Evolutionary conservation across 2,113 vertebrate species (phyloP).

Genomic region (Urocolius indicus): DNA sequence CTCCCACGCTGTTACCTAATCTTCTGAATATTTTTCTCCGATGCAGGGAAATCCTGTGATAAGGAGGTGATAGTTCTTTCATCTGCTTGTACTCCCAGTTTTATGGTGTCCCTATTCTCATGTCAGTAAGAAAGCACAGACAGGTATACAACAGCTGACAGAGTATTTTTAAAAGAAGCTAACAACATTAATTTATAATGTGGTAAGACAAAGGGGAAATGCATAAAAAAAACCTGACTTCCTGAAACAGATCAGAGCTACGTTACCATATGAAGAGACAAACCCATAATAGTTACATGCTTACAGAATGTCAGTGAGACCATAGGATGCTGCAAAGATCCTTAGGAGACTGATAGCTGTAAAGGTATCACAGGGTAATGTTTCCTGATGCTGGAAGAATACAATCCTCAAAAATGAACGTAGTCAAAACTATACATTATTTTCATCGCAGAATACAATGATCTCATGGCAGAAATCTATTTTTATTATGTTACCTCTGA

Average conservation of each 20-base stretch:
- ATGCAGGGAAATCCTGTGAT: neutral
- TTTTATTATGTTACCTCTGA: neutral
- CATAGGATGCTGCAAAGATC: slow-evolving; percentile 24
- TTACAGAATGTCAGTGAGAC: neutral
- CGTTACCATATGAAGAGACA: neutral
- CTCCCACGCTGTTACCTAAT: neutral
- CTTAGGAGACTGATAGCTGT: slow-evolving; percentile 46
- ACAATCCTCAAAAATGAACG: slow-evolving; percentile 1
- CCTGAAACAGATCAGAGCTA: neutral
- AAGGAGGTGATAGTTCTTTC: neutral
- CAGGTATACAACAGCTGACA: neutral
- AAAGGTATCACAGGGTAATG: slow-evolving; percentile 29
- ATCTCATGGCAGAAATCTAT: neutral
- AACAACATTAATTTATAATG: neutral
- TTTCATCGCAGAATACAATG: neutral
- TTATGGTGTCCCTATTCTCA: neutral
- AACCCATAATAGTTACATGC: neutral
- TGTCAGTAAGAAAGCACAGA: neutral
- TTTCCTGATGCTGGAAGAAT: neutral
- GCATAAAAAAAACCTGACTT: neutral
- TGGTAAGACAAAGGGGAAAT: neutral
- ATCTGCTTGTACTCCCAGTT: neutral
- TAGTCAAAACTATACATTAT: neutral
- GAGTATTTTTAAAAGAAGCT: neutral
- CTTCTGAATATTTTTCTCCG: neutral